Evolutionary conservation across 2,113 vertebrate species (phyloP).

Genomic region (Anarrhichthys ocellatus): DNA sequence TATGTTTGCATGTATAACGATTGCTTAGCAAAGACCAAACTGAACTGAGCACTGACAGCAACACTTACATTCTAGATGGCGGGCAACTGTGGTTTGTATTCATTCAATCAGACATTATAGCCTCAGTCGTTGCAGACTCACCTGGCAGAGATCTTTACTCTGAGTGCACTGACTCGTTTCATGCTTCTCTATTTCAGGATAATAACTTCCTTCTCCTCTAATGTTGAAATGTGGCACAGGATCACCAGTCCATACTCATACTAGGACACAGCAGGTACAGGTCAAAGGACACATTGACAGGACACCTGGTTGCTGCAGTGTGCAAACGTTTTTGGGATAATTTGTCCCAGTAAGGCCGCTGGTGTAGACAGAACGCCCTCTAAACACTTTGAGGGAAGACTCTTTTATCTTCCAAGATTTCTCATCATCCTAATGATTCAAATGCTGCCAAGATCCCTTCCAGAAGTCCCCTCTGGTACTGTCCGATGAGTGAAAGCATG

Average conservation of each 20-base stretch:
- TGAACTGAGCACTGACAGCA: too few species aligned
- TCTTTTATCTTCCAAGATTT: constrained; percentile 4
- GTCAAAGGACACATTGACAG: not conserved
- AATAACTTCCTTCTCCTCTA: not conserved
- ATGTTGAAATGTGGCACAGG: constrained; percentile 11
- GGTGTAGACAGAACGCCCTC: constrained; percentile 4
- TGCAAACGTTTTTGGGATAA: not conserved
- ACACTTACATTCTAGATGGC: too few species aligned
- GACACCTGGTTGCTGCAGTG: not conserved
- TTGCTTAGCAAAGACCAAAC: too few species aligned
- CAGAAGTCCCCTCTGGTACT: constrained; percentile 7
- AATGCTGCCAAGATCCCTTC: constrained; percentile 18
- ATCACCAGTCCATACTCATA: constrained; percentile 1
- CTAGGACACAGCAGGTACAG: not conserved
- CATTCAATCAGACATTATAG: too few species aligned
- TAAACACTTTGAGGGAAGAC: constrained; percentile 11
- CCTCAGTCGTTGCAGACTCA: not conserved
- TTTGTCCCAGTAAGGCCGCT: not conserved
- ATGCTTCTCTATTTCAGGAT: constrained; percentile 12
- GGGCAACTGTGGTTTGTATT: too few species aligned
- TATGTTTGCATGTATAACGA: too few species aligned
- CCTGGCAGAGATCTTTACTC: not conserved
- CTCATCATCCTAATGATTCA: constrained; percentile 29
- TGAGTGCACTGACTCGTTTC: constrained; percentile 10
- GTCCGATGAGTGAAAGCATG: constrained; percentile 25